Conservation (phyloP, 2,888 invertebrate genomes). For the Athetis lepigone region DNA sequence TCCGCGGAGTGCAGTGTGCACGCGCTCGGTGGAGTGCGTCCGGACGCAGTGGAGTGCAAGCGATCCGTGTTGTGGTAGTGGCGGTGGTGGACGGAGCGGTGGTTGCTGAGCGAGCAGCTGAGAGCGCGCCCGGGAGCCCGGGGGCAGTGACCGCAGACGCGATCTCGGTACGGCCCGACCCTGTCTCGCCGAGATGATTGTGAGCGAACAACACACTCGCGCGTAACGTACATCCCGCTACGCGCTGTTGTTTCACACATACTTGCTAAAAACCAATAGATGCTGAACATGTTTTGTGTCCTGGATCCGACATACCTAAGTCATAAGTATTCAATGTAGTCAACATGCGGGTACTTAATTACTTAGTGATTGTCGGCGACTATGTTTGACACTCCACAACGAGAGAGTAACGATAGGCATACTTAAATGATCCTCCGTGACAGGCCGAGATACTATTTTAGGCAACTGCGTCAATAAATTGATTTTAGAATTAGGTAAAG, state of each 20-base stretch:
- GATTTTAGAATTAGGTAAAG: slow-evolving; percentile 43
- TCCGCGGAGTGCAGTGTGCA: slow-evolving; percentile 23
- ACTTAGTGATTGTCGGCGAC: not conserved
- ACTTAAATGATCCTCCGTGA: not conserved
- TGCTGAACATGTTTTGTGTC: slow-evolving; percentile 17
- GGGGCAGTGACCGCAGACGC: slow-evolving; percentile 80
- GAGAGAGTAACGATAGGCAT: not conserved
- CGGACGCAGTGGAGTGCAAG: slow-evolving; percentile 22
- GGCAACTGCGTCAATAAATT: slow-evolving; percentile 27
- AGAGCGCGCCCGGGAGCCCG: slow-evolving; percentile 58
- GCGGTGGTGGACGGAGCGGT: slow-evolving; percentile 25
- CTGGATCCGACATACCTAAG: slow-evolving; percentile 9
- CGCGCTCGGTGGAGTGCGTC: slow-evolving; percentile 14
- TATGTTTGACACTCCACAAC: not conserved
- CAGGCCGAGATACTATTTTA: slow-evolving; percentile 40
- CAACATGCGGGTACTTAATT: not conserved
- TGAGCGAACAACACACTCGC: slow-evolving; percentile 55
- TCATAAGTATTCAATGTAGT: slow-evolving; percentile 1
- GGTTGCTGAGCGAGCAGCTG: slow-evolving; percentile 3
- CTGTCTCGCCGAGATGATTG: slow-evolving; percentile 51
- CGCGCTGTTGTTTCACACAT: slow-evolving; percentile 27
- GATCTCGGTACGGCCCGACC: slow-evolving; percentile 69
- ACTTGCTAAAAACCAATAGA: slow-evolving; percentile 6
- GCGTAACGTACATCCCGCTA: slow-evolving; percentile 40
- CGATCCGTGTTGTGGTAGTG: slow-evolving; percentile 21